phyloP scores from a whole-genome alignment of 1,140 invertebrate genomes.

The Linepithema humile region DNA sequence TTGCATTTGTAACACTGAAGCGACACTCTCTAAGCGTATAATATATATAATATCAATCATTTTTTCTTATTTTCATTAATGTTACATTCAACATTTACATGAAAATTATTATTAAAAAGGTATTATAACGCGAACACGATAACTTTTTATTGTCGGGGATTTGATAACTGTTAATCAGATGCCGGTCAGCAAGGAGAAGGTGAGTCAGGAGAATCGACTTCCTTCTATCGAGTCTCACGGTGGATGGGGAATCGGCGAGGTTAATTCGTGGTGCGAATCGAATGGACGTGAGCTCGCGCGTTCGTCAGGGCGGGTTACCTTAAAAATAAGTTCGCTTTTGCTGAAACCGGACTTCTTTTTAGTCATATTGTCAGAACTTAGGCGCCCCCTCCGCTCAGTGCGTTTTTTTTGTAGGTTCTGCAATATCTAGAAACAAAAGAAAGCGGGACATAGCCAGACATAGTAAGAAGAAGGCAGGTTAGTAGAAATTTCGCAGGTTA shows the following conservation, averaged over 20 bases:
- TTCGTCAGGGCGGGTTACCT: slow-evolving; percentile 91
- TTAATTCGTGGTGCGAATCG: slow-evolving; percentile 68
- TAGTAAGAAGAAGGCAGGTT: slow-evolving; percentile 83
- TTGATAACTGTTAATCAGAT: neutral
- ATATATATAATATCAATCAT: neutral
- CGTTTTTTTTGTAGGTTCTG: slow-evolving; percentile 98
- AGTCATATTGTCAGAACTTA: slow-evolving; percentile 94
- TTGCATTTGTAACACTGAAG: neutral
- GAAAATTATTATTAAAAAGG: neutral
- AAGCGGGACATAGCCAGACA: slow-evolving; percentile 87
- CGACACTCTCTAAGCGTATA: no score
- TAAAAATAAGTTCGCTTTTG: slow-evolving; percentile 98
- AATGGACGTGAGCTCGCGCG: slow-evolving; percentile 80
- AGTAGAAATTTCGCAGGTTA: slow-evolving; percentile 69
- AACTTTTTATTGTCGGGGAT: neutral
- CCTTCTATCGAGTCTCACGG: slow-evolving; percentile 73
- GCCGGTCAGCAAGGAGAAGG: neutral
- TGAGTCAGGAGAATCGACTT: slow-evolving; percentile 8
- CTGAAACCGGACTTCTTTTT: slow-evolving; percentile 95
- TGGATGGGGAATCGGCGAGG: slow-evolving; percentile 68
- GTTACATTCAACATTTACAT: no score
- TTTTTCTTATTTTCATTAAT: no score
- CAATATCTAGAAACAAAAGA: slow-evolving; percentile 97
- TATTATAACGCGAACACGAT: neutral
- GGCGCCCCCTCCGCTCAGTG: slow-evolving; percentile 96